A percentile compares a stretch with the other conserved stretches of the same genome.
phyloP scores from a whole-genome alignment of 2,113 vertebrate species.

The Corythoichthys haematopterus region DNA sequence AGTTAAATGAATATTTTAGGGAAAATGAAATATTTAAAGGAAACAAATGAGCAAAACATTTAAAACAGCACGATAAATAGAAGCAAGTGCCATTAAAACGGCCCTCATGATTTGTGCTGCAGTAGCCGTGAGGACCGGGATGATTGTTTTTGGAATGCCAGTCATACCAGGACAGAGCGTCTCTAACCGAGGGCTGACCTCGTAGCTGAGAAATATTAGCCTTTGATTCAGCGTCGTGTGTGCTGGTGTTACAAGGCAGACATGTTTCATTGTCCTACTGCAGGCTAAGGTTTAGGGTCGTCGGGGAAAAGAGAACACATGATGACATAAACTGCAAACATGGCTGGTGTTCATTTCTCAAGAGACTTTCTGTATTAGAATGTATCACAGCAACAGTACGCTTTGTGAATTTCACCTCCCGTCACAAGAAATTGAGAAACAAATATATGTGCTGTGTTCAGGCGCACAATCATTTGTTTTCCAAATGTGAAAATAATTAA shows the following conservation, averaged over 20 bases:
- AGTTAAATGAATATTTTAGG: slow-evolving; percentile 80
- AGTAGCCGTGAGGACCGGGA: slow-evolving; percentile 46
- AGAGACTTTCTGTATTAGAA: slow-evolving; percentile 14
- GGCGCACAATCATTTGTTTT: slow-evolving; percentile 66
- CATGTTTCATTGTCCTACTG: slow-evolving; percentile 53
- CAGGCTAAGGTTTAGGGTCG: slow-evolving; percentile 39
- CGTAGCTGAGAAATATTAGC: slow-evolving; percentile 55
- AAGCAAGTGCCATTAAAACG: slow-evolving; percentile 55
- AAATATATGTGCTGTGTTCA: slow-evolving; percentile 17
- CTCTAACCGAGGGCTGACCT: slow-evolving; percentile 56
- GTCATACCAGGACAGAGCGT: slow-evolving; percentile 42
- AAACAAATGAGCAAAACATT: slow-evolving; percentile 80
- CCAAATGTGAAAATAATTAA: slow-evolving; percentile 76
- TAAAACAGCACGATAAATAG: slow-evolving; percentile 73
- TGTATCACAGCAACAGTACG: slow-evolving; percentile 3
- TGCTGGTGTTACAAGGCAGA: slow-evolving; percentile 51
- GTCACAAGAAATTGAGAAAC: slow-evolving; percentile 15
- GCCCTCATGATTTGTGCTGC: slow-evolving; percentile 50
- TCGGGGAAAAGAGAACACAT: slow-evolving; percentile 17
- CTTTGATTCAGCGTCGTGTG: slow-evolving; percentile 55
- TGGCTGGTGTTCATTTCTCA: slow-evolving; percentile 22
- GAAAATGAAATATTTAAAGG: slow-evolving; percentile 77
- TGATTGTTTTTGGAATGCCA: slow-evolving; percentile 55
- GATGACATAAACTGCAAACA: slow-evolving; percentile 29
- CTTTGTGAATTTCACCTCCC: slow-evolving; percentile 16